phyloP scores from a whole-genome alignment of 23 tunicate species.

The Botrylloides violaceus region DNA sequence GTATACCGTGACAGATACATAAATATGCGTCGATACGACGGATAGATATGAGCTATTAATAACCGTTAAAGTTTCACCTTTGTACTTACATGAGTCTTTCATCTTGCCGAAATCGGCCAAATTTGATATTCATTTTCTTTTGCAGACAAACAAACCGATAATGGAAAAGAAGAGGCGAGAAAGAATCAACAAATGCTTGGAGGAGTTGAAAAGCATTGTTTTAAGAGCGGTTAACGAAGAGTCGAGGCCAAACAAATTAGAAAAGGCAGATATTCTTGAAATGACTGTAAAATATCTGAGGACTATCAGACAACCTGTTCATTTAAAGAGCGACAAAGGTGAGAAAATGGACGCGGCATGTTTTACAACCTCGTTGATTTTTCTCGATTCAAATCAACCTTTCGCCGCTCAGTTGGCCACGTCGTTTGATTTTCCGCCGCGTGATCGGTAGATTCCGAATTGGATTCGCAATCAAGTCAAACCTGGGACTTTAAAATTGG shows the following conservation, averaged over 20 bases:
- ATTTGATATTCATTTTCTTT: not conserved
- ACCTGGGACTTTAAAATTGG: too few species aligned
- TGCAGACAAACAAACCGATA: slow-evolving; percentile 81
- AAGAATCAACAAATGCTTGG: slow-evolving; percentile 78
- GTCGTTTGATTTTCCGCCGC: too few species aligned
- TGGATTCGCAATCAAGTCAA: too few species aligned
- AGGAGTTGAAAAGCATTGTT: slow-evolving; percentile 64
- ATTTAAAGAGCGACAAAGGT: not conserved
- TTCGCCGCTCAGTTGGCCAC: too few species aligned
- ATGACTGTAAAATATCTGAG: slow-evolving; percentile 78
- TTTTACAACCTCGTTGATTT: too few species aligned
- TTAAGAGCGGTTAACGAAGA: slow-evolving; percentile 47
- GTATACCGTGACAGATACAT: too few species aligned
- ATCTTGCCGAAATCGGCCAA: not conserved
- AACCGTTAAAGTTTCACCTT: not conserved
- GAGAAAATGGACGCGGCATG: too few species aligned
- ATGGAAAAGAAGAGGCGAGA: slow-evolving; percentile 88
- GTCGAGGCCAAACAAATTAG: slow-evolving; percentile 84
- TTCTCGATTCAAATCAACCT: too few species aligned
- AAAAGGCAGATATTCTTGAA: slow-evolving; percentile 86
- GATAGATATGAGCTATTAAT: not conserved
- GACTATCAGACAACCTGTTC: slow-evolving; percentile 12
- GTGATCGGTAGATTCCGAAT: too few species aligned
- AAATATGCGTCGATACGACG: slow-evolving; percentile 3
- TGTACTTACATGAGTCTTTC: not conserved